These are phyloP conservation scores for Glareola pratincola DNA, from an alignment of 2,113 vertebrate genomes.

Conservation along the genomic window DNA sequence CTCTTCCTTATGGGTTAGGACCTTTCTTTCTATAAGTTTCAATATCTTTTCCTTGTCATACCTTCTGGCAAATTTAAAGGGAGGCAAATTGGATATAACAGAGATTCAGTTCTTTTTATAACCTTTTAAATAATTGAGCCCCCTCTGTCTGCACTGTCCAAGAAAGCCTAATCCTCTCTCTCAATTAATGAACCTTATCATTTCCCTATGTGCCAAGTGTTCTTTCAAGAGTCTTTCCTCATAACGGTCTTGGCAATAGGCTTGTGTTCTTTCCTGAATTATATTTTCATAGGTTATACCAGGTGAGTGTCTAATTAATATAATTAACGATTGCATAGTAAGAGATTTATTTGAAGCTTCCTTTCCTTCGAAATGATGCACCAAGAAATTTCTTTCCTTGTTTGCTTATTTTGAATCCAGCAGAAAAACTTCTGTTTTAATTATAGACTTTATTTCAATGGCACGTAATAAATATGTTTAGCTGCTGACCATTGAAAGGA, in stretches of 20 bases:
- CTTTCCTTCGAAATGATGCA: not conserved
- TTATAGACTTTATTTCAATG: not conserved
- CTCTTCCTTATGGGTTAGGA: not conserved
- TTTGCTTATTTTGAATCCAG: not conserved
- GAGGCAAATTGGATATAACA: conserved; percentile 37
- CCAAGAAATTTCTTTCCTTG: not conserved
- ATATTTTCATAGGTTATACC: not conserved
- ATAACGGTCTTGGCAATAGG: not conserved
- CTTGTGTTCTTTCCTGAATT: not conserved
- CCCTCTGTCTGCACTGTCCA: not conserved
- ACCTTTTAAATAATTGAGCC: conserved; percentile 66
- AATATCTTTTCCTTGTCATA: conserved; percentile 25
- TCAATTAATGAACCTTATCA: not conserved
- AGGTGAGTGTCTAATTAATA: not conserved
- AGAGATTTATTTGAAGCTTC: not conserved
- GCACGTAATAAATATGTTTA: not conserved
- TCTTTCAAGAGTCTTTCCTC: conserved; percentile 18
- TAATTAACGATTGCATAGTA: not conserved
- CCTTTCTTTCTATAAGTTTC: conserved; percentile 14
- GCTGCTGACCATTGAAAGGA: not conserved
- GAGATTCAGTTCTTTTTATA: conserved; percentile 55
- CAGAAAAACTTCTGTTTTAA: not conserved
- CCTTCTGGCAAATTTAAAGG: conserved; percentile 25
- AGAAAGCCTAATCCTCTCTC: not conserved
- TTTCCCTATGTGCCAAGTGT: not conserved